Base-by-base conservation (phyloP, 2,797 vertebrate species). In the Psittacula derbiana region DNA sequence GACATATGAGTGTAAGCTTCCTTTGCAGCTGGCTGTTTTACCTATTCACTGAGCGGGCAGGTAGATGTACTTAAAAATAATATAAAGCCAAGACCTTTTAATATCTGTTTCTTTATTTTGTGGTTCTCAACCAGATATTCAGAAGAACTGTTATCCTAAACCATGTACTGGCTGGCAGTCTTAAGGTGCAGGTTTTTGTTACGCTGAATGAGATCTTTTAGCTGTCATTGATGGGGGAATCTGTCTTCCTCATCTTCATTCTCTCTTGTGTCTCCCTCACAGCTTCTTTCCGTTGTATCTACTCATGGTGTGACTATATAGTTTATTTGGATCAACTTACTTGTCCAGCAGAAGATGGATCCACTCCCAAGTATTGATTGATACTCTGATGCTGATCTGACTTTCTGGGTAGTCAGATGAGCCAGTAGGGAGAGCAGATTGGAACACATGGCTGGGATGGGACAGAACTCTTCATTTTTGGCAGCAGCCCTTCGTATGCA, bases 311-410 rank as follows among this genome's bases (percentile, higher is more conserved):
- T 88, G 43, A 24, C 27, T 50, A 3, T 70, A 25, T 27, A 24
- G 33, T 82, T 90, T 94, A 33, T 88, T 75, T 87, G 62, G 19
- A 76, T 82, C 46, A 52, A 8, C 36, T 81, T 81, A 44, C 84
- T 87, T 91, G 23, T 76, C 28, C 3, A 2, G 28, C 25, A 62
- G 38, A 85, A 89, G 19, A 9, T 2, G 1, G 31, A 74, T 85
- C 47, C 41, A 21, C 17, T 89, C 71, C 71, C 43, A 82, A 55
- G 50, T 50, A 24, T 43, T 12, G 33, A 76, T 73, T 58, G 70
- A 49, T 91, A 73, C 93, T 87, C 28, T 91, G 71, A 40, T 84
- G 41, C 50, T 80, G 43, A 27, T 73, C 27, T 72, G 80, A 31
- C 46, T 81, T 89, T 75, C 60, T 80, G 58, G 65, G 31, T 47